These are phyloP conservation scores for Pachyseris speciosa DNA, from an alignment of 64 coral and sea anemone genomes.

Conservation along the genomic window DNA sequence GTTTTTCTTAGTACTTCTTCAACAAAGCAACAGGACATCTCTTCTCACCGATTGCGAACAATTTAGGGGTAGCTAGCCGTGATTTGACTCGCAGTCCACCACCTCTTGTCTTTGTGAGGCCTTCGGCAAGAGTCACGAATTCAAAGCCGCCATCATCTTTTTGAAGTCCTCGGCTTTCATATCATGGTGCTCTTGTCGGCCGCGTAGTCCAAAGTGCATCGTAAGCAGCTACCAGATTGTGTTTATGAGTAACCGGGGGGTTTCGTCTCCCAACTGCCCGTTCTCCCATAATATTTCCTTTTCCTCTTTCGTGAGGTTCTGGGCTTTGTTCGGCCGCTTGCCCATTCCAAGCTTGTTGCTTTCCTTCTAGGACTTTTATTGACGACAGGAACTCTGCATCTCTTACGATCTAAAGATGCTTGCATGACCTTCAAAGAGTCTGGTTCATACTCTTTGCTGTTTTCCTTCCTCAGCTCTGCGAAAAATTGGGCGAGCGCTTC, in stretches of 20 bases:
- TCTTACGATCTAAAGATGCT: no score
- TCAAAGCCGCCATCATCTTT: constrained; percentile 6
- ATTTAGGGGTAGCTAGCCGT: not conserved
- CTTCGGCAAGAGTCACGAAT: not conserved
- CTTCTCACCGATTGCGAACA: not conserved
- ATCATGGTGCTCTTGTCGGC: constrained; percentile 39
- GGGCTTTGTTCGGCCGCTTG: not conserved
- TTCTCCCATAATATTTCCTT: not conserved
- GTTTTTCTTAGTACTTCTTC: not conserved
- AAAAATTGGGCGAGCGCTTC: no score
- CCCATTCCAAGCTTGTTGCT: not conserved
- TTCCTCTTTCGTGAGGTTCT: not conserved
- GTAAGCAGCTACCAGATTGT: constrained; percentile 65
- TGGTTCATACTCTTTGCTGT: no score
- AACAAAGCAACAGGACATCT: not conserved
- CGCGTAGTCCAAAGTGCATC: constrained; percentile 20
- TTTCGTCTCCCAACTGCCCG: not conserved
- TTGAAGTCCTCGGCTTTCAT: constrained; percentile 52
- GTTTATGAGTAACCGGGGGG: not conserved
- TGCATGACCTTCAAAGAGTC: no score
- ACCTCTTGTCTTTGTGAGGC: not conserved
- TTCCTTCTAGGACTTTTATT: no score
- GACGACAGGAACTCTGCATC: no score
- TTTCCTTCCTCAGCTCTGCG: no score
- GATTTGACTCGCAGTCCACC: not conserved